Percentiles rank a stretch among this genome's conserved stretches.
phyloP scores from a whole-genome alignment of 2,113 vertebrate genomes.

The Quiscalus mexicanus region DNA sequence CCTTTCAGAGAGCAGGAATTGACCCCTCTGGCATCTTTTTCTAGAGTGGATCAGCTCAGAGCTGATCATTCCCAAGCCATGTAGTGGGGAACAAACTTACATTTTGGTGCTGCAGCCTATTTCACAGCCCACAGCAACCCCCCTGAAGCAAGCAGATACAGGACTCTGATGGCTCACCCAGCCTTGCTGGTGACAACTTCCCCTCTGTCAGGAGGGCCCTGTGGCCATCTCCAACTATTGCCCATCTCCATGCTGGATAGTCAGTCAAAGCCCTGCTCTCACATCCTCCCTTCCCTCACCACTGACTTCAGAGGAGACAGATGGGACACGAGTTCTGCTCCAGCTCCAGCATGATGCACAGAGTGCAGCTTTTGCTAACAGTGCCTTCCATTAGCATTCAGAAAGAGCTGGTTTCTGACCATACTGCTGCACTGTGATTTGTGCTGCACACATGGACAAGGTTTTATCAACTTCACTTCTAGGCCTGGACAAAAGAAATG shows the following conservation, averaged over 20 bases:
- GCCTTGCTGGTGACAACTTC: background rate
- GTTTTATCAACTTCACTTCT: background rate
- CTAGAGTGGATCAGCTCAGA: background rate
- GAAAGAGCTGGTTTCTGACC: background rate
- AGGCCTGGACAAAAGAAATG: background rate
- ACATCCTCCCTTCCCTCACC: background rate
- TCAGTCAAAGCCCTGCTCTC: background rate
- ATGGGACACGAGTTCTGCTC: background rate
- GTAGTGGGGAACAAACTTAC: background rate
- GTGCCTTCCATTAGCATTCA: background rate
- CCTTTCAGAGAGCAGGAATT: background rate
- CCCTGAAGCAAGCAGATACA: background rate
- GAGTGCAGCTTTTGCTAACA: background rate
- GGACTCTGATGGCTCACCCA: background rate
- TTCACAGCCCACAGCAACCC: background rate
- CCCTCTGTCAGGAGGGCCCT: background rate
- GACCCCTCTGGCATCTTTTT: background rate
- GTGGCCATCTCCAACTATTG: background rate
- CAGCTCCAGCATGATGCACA: background rate
- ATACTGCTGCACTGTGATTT: background rate
- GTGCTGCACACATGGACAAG: background rate
- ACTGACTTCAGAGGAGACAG: background rate
- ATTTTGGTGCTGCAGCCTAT: background rate
- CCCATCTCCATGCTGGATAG: background rate
- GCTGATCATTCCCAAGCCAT: background rate